A percentile compares a stretch with the other conserved stretches of the same genome.
phyloP scores from a whole-genome alignment of 2,797 vertebrate genomes.

The Sebastes vulpes region DNA sequence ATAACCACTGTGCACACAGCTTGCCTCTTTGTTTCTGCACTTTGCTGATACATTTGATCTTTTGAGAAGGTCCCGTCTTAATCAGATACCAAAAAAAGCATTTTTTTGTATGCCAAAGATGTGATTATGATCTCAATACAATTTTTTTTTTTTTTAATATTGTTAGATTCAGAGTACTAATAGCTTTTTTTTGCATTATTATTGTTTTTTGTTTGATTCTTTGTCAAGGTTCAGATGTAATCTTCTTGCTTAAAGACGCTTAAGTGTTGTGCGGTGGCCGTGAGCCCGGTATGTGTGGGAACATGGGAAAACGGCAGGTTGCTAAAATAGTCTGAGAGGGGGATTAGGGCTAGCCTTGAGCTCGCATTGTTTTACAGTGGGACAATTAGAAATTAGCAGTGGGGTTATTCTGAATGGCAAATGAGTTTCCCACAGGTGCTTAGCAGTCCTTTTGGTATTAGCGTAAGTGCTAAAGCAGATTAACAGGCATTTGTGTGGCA shows the following conservation, averaged over 20 bases:
- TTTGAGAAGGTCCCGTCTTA: not conserved
- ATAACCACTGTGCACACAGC: not conserved
- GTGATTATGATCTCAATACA: not conserved
- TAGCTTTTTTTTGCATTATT: constrained; percentile 5
- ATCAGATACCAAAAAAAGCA: constrained; percentile 8
- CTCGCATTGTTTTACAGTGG: constrained; percentile 59
- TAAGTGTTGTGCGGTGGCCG: constrained; percentile 43
- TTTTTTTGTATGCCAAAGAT: constrained; percentile 4
- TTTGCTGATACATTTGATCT: constrained; percentile 1
- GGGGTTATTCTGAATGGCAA: constrained; percentile 62
- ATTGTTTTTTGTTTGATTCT: constrained; percentile 29
- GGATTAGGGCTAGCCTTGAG: constrained; percentile 51
- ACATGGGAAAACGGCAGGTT: constrained; percentile 37
- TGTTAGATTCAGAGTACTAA: not conserved
- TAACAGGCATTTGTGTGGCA: constrained; percentile 75
- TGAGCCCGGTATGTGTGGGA: constrained; percentile 54
- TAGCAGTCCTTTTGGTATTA: constrained; percentile 78
- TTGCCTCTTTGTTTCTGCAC: constrained; percentile 11
- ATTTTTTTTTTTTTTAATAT: not conserved
- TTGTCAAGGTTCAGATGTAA: constrained; percentile 38
- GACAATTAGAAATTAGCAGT: constrained; percentile 67
- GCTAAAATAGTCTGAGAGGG: constrained; percentile 31
- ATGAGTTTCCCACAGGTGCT: constrained; percentile 83
- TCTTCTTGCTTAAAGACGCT: constrained; percentile 34
- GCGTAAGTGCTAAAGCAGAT: constrained; percentile 83